A percentile compares a stretch with the other conserved stretches of the same genome.
Conservation (phyloP, 2,797 vertebrate genomes). For the Rhinoraja longicauda region DNA sequence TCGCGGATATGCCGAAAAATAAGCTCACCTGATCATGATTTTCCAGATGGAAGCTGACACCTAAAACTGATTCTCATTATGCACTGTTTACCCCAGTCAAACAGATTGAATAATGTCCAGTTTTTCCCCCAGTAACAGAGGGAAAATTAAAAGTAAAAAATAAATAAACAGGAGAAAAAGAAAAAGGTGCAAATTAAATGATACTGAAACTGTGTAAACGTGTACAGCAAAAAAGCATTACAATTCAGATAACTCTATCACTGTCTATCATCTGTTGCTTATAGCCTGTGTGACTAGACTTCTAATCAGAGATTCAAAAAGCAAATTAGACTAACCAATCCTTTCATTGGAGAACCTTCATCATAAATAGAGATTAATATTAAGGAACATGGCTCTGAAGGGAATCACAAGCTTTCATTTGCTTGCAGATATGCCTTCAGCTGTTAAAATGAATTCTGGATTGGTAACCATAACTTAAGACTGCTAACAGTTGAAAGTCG, state of each 20-base stretch:
- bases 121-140: too few species aligned
- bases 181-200: background rate
- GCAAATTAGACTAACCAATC: background rate
- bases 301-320: conserved; percentile 42
- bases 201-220: background rate
- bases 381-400: background rate
- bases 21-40: background rate
- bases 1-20: background rate
- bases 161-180: background rate
- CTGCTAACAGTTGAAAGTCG: background rate
- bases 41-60: background rate
- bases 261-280: conserved; percentile 36
- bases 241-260: background rate
- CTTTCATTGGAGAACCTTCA: background rate
- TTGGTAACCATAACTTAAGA: background rate
- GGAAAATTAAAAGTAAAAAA: too few species aligned
- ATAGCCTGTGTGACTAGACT: conserved; percentile 43
- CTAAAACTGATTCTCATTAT: background rate
- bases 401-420: background rate
- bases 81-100: background rate
- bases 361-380: background rate
- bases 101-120: too few species aligned
- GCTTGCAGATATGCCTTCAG: background rate
- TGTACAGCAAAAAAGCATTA: conserved; percentile 10
- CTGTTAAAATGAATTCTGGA: too few species aligned